These are phyloP conservation scores for Drosophila nigricruria DNA, from an alignment of 2,888 invertebrate genomes.

Conservation along the genomic window DNA sequence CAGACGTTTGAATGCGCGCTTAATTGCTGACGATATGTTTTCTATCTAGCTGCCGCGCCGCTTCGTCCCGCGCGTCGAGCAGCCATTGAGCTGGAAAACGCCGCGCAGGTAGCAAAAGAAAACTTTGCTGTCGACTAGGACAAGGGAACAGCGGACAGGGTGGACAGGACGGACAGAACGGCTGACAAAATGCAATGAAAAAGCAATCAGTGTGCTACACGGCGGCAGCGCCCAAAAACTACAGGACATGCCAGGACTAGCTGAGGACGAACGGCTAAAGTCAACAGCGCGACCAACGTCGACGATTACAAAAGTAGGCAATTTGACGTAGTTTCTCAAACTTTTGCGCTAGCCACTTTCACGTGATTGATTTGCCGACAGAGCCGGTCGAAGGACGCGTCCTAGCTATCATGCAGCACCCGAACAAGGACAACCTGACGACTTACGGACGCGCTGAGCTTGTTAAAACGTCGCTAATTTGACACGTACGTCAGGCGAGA, in stretches of 20 bases:
- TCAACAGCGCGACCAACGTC: conserved; percentile 40
- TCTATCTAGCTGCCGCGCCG: conserved; percentile 6
- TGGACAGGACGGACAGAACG: conserved; percentile 25
- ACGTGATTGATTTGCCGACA: conserved; percentile 69
- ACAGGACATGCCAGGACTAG: conserved; percentile 31
- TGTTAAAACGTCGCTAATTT: conserved; percentile 81
- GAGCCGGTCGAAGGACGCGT: conserved; percentile 30
- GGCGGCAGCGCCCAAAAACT: conserved; percentile 40
- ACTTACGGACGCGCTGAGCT: conserved; percentile 66
- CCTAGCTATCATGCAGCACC: conserved; percentile 15
- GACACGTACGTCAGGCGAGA: conserved; percentile 74
- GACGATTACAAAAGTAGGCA: conserved; percentile 74
- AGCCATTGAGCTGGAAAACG: conserved; percentile 68
- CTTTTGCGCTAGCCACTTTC: conserved; percentile 72
- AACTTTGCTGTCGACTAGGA: conserved; percentile 65
- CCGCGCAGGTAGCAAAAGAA: conserved; percentile 51
- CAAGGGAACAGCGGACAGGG: conserved; percentile 31
- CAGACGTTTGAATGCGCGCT: conserved; percentile 76
- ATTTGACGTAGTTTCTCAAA: conserved; percentile 75
- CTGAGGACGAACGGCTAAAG: conserved; percentile 46
- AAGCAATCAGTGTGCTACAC: conserved; percentile 69
- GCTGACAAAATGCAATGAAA: conserved; percentile 75
- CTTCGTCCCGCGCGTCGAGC: conserved; percentile 1
- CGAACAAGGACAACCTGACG: conserved; percentile 30
- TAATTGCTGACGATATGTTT: conserved; percentile 80